Evolutionary conservation across 2,797 vertebrate genomes (phyloP).

Genomic region (Channa striata): DNA sequence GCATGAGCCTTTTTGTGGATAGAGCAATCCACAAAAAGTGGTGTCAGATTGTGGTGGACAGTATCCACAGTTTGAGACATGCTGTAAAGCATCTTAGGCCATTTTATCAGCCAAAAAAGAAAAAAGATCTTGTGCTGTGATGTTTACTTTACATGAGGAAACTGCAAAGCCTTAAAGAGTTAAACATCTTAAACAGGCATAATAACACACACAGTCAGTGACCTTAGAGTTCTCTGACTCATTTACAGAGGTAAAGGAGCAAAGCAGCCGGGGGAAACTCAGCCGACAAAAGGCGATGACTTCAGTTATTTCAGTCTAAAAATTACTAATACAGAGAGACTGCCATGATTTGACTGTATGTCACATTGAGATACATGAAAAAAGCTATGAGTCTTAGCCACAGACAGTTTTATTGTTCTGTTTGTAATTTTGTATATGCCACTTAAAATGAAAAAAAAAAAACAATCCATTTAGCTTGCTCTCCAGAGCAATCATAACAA

Average conservation of each 20-base stretch:
- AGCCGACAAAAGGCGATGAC: constrained; percentile 2
- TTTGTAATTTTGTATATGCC: constrained; percentile 53
- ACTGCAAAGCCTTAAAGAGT: no score
- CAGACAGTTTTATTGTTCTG: constrained; percentile 51
- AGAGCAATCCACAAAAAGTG: no score
- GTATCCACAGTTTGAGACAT: neutral
- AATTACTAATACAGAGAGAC: constrained; percentile 27
- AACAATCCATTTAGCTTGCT: constrained; percentile 41
- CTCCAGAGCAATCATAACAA: constrained; percentile 41
- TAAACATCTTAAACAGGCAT: no score
- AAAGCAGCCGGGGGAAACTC: constrained; percentile 17
- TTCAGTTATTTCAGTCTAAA: constrained; percentile 15
- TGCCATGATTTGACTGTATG: constrained; percentile 11
- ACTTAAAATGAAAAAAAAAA: constrained; percentile 25
- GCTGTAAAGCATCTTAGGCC: neutral
- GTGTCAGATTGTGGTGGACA: no score
- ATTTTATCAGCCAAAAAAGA: neutral
- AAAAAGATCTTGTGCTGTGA: neutral
- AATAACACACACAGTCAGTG: neutral
- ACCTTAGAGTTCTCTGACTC: constrained; percentile 7
- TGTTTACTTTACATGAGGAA: neutral
- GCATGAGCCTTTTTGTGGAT: no score
- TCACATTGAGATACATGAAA: constrained; percentile 28
- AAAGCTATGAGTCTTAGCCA: constrained; percentile 21
- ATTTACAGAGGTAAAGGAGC: neutral